Conservation (phyloP, 2,888 invertebrate genomes). For the Drosophila melanosoma region DNA sequence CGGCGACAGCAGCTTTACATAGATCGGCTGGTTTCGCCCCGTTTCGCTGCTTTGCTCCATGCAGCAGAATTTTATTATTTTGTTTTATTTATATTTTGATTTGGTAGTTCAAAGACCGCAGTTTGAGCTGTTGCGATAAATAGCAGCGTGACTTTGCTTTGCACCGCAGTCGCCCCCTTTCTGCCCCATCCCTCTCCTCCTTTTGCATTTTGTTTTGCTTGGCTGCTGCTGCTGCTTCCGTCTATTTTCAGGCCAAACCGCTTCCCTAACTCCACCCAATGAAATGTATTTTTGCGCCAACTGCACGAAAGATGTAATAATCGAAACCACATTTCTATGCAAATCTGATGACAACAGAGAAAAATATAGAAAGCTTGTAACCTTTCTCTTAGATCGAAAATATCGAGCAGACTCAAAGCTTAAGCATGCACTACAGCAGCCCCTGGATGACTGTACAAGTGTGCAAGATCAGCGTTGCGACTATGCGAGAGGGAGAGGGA, state of each 20-base stretch:
- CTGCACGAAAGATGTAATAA: not conserved
- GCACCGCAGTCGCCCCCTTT: slow-evolving; percentile 2
- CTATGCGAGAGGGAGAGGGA: slow-evolving; percentile 37
- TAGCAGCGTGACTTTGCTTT: slow-evolving; percentile 33
- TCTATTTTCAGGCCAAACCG: slow-evolving; percentile 1
- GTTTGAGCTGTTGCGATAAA: slow-evolving; percentile 26
- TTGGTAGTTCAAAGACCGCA: slow-evolving; percentile 78
- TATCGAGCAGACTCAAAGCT: not conserved
- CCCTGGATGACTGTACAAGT: slow-evolving; percentile 57
- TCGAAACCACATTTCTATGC: not conserved
- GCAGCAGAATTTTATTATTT: not conserved
- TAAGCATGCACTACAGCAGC: not conserved
- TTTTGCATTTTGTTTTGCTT: slow-evolving; percentile 28
- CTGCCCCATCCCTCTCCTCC: slow-evolving; percentile 3
- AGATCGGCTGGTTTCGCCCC: slow-evolving; percentile 44
- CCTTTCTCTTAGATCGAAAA: not conserved
- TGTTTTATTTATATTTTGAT: slow-evolving; percentile 33
- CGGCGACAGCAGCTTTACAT: slow-evolving; percentile 42
- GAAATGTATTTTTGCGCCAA: not conserved
- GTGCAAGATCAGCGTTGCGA: slow-evolving; percentile 21
- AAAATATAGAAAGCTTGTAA: not conserved
- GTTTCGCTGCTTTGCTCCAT: slow-evolving; percentile 3
- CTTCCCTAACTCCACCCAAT: slow-evolving; percentile 8
- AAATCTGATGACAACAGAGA: not conserved
- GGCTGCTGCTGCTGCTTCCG: slow-evolving; percentile 21